phyloP scores from a whole-genome alignment of 2,797 vertebrate species.

The Basileuterus tristriatus region DNA sequence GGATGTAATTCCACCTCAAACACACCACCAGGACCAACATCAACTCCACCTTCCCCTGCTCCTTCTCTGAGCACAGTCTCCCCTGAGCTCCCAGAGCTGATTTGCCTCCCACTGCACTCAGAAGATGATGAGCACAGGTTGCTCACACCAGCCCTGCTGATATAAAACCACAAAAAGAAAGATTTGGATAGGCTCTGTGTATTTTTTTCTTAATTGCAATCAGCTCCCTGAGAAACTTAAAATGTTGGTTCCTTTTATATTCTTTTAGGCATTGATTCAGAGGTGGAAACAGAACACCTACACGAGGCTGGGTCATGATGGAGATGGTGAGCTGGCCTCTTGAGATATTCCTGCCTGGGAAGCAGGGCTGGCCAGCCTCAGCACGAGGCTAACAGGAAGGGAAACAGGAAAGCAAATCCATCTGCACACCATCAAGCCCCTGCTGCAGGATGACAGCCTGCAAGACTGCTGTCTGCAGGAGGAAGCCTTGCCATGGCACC shows the following conservation, averaged over 20 bases:
- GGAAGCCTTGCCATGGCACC: slow-evolving; percentile 13
- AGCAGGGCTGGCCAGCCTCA: background rate
- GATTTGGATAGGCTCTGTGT: background rate
- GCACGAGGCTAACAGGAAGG: background rate
- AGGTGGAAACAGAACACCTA: background rate
- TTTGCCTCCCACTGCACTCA: background rate
- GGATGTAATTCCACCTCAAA: background rate
- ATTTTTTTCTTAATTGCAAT: background rate
- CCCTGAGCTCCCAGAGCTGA: background rate
- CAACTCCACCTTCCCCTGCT: background rate
- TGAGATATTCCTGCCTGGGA: background rate
- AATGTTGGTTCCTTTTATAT: background rate
- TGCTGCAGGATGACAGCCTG: background rate
- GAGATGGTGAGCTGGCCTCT: background rate
- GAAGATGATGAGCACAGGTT: background rate
- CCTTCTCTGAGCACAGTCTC: background rate
- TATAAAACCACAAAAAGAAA: background rate
- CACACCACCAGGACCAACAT: background rate
- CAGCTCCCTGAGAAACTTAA: background rate
- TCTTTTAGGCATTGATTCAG: background rate
- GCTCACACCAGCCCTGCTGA: background rate
- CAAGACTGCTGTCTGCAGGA: background rate
- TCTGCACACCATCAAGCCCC: slow-evolving; percentile 21
- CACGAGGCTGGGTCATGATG: fast-evolving
- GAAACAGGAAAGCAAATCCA: background rate